These are phyloP conservation scores for Flexamia atlantica DNA, from an alignment of 2,888 invertebrate genomes.

Conservation along the genomic window DNA sequence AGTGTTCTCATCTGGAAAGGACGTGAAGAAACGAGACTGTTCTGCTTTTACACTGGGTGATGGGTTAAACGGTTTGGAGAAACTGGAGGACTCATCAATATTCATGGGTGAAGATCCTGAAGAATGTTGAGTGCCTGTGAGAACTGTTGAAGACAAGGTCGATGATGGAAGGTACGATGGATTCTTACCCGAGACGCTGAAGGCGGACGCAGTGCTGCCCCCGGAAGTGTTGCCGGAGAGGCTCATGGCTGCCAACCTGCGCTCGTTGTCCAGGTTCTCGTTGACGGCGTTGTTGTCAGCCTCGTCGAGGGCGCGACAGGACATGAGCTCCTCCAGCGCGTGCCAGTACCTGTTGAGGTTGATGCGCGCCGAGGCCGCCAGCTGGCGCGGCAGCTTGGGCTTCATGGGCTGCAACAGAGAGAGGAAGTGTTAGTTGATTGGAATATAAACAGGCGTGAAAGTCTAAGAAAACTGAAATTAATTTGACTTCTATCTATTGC, in stretches of 20 bases:
- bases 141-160: not conserved
- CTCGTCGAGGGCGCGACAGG: slow-evolving; percentile 75
- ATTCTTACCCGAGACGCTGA: slow-evolving; percentile 5
- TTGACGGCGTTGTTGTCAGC: slow-evolving; percentile 71
- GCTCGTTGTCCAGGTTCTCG: slow-evolving; percentile 75
- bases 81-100: not conserved
- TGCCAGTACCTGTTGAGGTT: slow-evolving; percentile 83
- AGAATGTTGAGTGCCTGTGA: not conserved
- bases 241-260: slow-evolving; percentile 47
- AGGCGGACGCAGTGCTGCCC: not conserved
- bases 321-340: slow-evolving; percentile 79
- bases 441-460: no score
- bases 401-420: slow-evolving; percentile 77
- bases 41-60: not conserved
- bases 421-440: no score
- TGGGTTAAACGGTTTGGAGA: not conserved
- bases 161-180: not conserved
- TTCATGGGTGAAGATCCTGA: not conserved
- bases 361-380: slow-evolving; percentile 79
- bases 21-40: not conserved
- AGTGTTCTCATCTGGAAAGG: slow-evolving; percentile 40
- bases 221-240: slow-evolving; percentile 20
- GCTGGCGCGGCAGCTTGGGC: slow-evolving; percentile 78
- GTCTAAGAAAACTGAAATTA: no score
- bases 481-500: no score